phyloP scores from a whole-genome alignment of 2,888 invertebrate genomes.

The Dasypolia templi region DNA sequence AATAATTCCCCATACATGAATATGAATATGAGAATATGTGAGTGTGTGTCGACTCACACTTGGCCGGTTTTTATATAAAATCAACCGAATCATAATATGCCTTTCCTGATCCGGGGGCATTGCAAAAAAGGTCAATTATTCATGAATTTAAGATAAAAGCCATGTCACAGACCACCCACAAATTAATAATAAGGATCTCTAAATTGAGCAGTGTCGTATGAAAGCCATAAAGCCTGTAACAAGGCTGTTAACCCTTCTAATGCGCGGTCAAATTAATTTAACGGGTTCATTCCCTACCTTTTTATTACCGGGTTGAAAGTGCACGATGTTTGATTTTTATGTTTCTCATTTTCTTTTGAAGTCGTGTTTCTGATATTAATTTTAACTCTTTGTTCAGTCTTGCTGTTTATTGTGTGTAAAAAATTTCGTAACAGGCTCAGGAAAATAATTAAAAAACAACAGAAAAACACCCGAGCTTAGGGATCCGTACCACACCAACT shows the following conservation, averaged over 20 bases:
- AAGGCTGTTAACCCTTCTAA: constrained; percentile 41
- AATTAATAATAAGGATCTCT: constrained; percentile 33
- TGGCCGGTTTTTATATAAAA: too few species aligned
- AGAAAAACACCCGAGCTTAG: too few species aligned
- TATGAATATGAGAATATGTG: too few species aligned
- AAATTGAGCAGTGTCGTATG: constrained; percentile 34
- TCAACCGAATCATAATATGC: too few species aligned
- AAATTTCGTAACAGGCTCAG: background rate
- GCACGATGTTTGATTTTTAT: constrained; percentile 18
- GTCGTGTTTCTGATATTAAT: background rate
- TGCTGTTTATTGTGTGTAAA: background rate
- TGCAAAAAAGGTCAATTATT: background rate
- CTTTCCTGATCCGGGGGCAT: too few species aligned
- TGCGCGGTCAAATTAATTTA: constrained; percentile 48
- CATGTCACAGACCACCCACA: background rate
- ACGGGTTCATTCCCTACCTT: constrained; percentile 38
- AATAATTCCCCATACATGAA: too few species aligned
- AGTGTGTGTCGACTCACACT: too few species aligned
- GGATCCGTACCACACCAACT: background rate
- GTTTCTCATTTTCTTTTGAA: constrained; percentile 13
- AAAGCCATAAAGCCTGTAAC: constrained; percentile 26
- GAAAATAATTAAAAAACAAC: too few species aligned
- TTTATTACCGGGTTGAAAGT: constrained; percentile 36
- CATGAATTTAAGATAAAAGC: constrained; percentile 10
- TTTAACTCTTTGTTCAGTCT: background rate